Percentiles rank a stretch among this genome's conserved stretches.
Evolutionary conservation across 2,113 vertebrate species (phyloP).

Genomic region (Sisor rabdophorus): DNA sequence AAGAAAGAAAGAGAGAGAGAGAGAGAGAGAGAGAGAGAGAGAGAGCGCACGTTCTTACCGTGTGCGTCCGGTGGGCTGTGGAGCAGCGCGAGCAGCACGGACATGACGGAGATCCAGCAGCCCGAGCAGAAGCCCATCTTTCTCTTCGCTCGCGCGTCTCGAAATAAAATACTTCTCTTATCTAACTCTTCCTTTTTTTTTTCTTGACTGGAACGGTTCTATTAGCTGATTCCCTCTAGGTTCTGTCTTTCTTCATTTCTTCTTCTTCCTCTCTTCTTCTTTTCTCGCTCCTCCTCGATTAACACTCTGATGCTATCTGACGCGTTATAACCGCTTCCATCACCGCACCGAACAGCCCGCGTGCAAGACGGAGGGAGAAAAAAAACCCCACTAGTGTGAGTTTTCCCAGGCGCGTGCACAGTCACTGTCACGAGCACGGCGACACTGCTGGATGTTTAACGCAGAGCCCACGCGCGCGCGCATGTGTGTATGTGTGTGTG

Average conservation of each 20-base stretch:
- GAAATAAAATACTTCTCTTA: background rate
- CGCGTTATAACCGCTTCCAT: conserved; percentile 3
- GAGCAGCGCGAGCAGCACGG: conserved; percentile 62
- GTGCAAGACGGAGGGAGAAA: background rate
- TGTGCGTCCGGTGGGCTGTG: conserved; percentile 60
- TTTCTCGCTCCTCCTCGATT: conserved; percentile 24
- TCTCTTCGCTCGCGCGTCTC: conserved; percentile 57
- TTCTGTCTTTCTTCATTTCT: background rate
- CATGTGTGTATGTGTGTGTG: background rate
- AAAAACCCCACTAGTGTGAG: background rate
- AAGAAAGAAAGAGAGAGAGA: no score
- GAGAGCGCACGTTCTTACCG: conserved; percentile 62
- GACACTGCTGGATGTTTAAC: background rate
- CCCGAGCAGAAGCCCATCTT: conserved; percentile 56
- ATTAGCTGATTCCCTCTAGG: conserved; percentile 10
- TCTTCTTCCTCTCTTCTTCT: background rate
- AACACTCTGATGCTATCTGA: background rate
- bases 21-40: background rate
- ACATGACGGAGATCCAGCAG: conserved; percentile 64
- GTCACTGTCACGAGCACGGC: conserved; percentile 6
- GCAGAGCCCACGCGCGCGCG: background rate
- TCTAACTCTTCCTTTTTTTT: background rate
- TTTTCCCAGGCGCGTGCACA: conserved; percentile 7
- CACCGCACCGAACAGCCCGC: background rate
- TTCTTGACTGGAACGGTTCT: background rate